Percentiles rank a stretch among this genome's conserved stretches.
Evolutionary conservation across 1,140 invertebrate species (phyloP).

Genomic region (Pogonus chalceus): DNA sequence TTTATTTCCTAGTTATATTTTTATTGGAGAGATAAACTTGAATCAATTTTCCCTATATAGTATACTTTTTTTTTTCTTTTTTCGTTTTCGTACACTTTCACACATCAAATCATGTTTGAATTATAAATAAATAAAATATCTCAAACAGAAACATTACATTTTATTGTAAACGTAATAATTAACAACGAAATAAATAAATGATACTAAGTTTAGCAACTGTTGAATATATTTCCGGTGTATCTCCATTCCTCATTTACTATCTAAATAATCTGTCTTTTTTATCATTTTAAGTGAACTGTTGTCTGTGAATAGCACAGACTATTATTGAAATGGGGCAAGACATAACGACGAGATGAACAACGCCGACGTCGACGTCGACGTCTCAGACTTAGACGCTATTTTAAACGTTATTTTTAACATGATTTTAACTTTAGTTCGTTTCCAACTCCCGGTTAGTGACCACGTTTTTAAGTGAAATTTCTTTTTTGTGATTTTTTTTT

Average conservation of each 20-base stretch:
- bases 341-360: too few species aligned
- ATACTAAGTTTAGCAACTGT: too few species aligned
- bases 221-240: too few species aligned
- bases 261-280: background rate
- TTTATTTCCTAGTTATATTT: background rate
- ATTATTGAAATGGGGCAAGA: conserved; percentile 6
- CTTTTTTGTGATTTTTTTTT: too few species aligned
- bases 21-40: background rate
- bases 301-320: background rate
- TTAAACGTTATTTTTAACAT: too few species aligned
- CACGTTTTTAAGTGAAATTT: too few species aligned
- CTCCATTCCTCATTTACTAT: conserved; percentile 2
- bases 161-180: too few species aligned
- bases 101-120: too few species aligned
- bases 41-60: background rate
- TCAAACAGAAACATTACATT: too few species aligned
- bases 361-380: background rate
- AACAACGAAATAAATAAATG: too few species aligned
- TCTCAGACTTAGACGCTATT: background rate
- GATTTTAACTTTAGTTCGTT: conserved; percentile 5
- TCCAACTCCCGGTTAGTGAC: background rate
- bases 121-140: too few species aligned
- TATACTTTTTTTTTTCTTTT: background rate
- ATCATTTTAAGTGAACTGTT: background rate
- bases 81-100: background rate